phyloP scores from a whole-genome alignment of 2,888 invertebrate genomes.

The Caenorhabditis imperialis region DNA sequence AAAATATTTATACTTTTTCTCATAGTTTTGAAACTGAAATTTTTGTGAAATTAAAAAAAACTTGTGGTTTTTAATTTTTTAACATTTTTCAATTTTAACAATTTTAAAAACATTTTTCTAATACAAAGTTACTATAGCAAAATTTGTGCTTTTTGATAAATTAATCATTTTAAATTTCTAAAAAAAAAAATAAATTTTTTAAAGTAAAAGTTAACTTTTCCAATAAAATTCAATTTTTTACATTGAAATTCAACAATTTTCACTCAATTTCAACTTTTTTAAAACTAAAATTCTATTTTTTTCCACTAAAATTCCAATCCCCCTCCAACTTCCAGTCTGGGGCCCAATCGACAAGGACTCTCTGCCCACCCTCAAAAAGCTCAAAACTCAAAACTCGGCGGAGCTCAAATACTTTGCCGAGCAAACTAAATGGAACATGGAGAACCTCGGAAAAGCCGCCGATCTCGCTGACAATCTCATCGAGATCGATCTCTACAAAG shows the following conservation, averaged over 20 bases:
- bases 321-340: slow-evolving; percentile 67
- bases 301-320: not conserved
- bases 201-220: not conserved
- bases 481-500: slow-evolving; percentile 60
- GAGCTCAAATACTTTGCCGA: slow-evolving; percentile 56
- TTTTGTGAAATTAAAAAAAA: not conserved
- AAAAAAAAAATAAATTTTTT: not conserved
- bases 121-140: no score
- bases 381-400: slow-evolving; percentile 35
- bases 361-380: slow-evolving; percentile 52
- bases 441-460: slow-evolving; percentile 61
- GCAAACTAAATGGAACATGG: slow-evolving; percentile 66
- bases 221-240: not conserved
- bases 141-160: not conserved
- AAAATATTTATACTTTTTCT: not conserved
- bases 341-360: slow-evolving; percentile 62
- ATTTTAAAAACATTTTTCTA: no score
- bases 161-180: not conserved
- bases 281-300: not conserved
- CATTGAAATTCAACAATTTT: not conserved
- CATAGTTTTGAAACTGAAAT: not conserved
- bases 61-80: no score
- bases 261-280: not conserved
- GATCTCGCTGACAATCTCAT: slow-evolving; percentile 71
- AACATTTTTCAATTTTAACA: no score